Conservation (phyloP, 2,888 invertebrate genomes). For the Artemia sinica region DNA sequence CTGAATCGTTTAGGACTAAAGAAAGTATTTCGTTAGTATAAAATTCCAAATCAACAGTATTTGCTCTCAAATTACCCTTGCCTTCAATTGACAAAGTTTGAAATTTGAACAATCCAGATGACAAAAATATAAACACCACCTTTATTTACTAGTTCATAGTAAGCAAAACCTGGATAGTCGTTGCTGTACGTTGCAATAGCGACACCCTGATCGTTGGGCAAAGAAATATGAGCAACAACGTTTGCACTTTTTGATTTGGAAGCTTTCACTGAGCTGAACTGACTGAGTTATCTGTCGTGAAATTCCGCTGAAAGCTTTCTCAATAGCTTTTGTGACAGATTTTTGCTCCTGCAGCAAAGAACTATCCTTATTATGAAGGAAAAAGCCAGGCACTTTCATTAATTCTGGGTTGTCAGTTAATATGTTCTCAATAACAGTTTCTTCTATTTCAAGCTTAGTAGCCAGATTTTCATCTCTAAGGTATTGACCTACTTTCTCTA, state of each 20-base stretch:
- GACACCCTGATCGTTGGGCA: constrained; percentile 30
- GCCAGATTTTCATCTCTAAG: constrained; percentile 53
- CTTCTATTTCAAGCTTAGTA: constrained; percentile 47
- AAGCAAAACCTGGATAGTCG: constrained; percentile 34
- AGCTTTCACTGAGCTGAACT: too few relatives aligned
- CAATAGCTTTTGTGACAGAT: constrained; percentile 45
- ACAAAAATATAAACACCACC: constrained; percentile 34
- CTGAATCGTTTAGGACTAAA: constrained; percentile 37
- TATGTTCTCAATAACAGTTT: constrained; percentile 60
- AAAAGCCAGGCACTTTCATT: constrained; percentile 48
- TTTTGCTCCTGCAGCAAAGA: constrained; percentile 67
- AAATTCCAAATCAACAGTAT: constrained; percentile 52
- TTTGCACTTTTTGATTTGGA: not conserved
- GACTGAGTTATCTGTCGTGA: constrained; percentile 33
- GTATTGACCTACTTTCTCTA: constrained; percentile 82
- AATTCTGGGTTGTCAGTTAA: constrained; percentile 54
- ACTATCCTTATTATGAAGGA: constrained; percentile 51
- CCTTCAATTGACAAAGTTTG: constrained; percentile 27
- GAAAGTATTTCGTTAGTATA: constrained; percentile 54
- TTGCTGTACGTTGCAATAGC: constrained; percentile 32
- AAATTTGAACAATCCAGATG: constrained; percentile 40
- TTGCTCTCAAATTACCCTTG: constrained; percentile 20
- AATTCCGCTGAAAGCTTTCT: constrained; percentile 42
- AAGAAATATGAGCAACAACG: not conserved
- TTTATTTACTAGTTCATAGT: constrained; percentile 37